Conservation (phyloP, 2,113 vertebrate species). For the Dipodomys spectabilis region DNA sequence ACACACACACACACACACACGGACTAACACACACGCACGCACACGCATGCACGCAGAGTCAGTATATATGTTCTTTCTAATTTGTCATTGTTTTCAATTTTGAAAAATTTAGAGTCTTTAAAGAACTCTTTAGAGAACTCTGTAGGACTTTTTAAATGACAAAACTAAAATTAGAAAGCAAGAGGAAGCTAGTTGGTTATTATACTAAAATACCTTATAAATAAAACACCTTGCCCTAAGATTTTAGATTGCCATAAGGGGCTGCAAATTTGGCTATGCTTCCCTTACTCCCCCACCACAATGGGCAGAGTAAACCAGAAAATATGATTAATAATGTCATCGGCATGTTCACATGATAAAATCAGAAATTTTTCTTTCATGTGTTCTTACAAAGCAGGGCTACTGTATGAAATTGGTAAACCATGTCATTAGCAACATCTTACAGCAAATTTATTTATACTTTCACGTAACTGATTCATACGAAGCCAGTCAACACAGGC, state of each 20-base stretch:
- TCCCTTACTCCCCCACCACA: background rate
- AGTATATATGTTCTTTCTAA: background rate
- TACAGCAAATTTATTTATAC: background rate
- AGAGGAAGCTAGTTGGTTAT: background rate
- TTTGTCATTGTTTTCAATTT: background rate
- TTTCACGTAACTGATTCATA: background rate
- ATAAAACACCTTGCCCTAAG: background rate
- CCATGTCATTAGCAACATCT: background rate
- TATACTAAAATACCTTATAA: background rate
- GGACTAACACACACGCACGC: too few species aligned
- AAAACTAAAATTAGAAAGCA: slow-evolving; percentile 49
- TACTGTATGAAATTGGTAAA: background rate
- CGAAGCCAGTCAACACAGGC: background rate
- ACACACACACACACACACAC: too few species aligned
- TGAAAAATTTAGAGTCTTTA: background rate
- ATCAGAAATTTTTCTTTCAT: background rate
- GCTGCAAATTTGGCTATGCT: background rate
- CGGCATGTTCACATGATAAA: slow-evolving; percentile 1
- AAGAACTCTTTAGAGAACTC: background rate
- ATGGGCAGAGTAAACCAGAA: slow-evolving; percentile 6
- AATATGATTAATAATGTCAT: background rate
- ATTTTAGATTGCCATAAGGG: background rate
- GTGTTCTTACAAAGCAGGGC: background rate
- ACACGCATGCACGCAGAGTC: too few species aligned
- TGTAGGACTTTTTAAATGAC: background rate